These are phyloP conservation scores for Nesidiocoris tenuis DNA, from an alignment of 2,888 invertebrate species.

Conservation along the genomic window DNA sequence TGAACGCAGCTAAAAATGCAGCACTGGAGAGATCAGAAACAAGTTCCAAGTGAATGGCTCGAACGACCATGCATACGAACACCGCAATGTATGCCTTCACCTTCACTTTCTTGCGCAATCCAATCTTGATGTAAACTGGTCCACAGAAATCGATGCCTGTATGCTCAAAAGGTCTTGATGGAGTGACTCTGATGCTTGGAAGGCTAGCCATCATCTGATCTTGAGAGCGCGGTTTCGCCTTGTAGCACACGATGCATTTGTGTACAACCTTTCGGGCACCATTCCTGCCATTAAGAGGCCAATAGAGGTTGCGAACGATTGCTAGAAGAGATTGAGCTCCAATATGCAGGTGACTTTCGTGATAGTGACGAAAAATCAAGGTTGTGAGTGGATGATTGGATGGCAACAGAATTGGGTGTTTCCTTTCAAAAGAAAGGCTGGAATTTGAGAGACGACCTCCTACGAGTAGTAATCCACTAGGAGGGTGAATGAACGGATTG, in stretches of 20 bases:
- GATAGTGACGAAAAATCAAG: slow-evolving; percentile 37
- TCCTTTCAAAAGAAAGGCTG: too few species aligned
- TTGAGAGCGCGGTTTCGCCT: slow-evolving; percentile 4
- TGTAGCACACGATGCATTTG: slow-evolving; percentile 38
- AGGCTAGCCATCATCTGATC: slow-evolving; percentile 45
- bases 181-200: slow-evolving; percentile 29
- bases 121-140: slow-evolving; percentile 38
- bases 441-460: too few species aligned
- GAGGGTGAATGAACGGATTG: slow-evolving; percentile 36
- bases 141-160: too few species aligned
- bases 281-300: slow-evolving; percentile 34
- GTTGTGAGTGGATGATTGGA: slow-evolving; percentile 28
- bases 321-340: slow-evolving; percentile 32
- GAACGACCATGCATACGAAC: slow-evolving; percentile 51
- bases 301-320: slow-evolving; percentile 31
- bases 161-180: slow-evolving; percentile 18
- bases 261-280: slow-evolving; percentile 8
- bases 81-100: slow-evolving; percentile 47
- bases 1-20: slow-evolving; percentile 47
- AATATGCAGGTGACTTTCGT: slow-evolving; percentile 34
- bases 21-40: slow-evolving; percentile 46
- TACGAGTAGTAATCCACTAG: slow-evolving; percentile 43
- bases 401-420: too few species aligned
- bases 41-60: slow-evolving; percentile 49
- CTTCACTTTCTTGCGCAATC: slow-evolving; percentile 21